Evolutionary conservation across 2,797 vertebrate genomes (phyloP).

Genomic region (Toxotes lorentzi): DNA sequence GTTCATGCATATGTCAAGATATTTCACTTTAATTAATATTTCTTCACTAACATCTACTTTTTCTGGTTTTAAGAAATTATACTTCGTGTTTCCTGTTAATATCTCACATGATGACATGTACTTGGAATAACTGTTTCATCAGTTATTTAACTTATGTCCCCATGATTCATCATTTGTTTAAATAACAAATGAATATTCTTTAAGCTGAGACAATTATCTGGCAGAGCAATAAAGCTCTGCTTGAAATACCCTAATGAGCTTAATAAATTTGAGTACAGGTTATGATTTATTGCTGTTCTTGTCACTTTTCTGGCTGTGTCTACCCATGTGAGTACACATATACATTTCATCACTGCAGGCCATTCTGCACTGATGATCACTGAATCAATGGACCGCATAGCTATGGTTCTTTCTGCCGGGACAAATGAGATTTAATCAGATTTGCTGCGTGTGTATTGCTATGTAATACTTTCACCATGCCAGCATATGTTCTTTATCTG

Average conservation of each 20-base stretch:
- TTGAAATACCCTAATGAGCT: conserved; percentile 53
- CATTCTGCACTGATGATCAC: conserved; percentile 41
- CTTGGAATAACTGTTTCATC: conserved; percentile 40
- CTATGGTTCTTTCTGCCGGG: conserved; percentile 41
- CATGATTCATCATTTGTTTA: conserved; percentile 48
- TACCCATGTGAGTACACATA: conserved; percentile 3
- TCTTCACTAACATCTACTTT: conserved; percentile 21
- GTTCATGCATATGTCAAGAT: neutral
- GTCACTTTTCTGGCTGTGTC: conserved; percentile 35
- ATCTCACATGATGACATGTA: conserved; percentile 48
- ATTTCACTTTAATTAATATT: conserved; percentile 28
- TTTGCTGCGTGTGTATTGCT: conserved; percentile 45
- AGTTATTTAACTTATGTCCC: conserved; percentile 27
- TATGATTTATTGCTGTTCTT: conserved; percentile 42
- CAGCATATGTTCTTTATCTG: conserved; percentile 33
- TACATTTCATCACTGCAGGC: conserved; percentile 52
- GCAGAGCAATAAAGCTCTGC: conserved; percentile 43
- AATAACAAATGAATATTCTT: conserved; percentile 44
- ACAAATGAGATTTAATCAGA: conserved; percentile 70
- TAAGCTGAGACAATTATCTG: conserved; percentile 44
- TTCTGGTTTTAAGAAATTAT: conserved; percentile 30
- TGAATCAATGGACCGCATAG: conserved; percentile 46
- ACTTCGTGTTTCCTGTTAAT: conserved; percentile 54
- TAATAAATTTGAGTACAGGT: conserved; percentile 46
- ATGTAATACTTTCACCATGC: conserved; percentile 54